Evolutionary conservation across 2,113 vertebrate species (phyloP).

Genomic region (Atrichornis clamosus): DNA sequence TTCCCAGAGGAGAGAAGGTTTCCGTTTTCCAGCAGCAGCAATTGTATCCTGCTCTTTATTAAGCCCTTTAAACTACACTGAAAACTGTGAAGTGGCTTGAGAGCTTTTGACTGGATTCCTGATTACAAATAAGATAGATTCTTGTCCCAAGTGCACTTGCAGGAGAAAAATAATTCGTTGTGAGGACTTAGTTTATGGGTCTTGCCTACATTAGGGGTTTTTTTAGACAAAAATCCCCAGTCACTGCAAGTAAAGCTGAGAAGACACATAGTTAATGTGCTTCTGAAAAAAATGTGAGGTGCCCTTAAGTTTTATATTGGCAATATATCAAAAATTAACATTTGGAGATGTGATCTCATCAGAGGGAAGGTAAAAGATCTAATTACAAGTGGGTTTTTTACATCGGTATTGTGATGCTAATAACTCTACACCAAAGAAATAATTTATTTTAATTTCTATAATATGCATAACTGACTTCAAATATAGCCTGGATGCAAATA

Average conservation of each 20-base stretch:
- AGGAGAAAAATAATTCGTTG: neutral
- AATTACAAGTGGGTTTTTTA: neutral
- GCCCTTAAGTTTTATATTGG: neutral
- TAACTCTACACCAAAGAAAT: neutral
- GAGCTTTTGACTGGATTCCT: neutral
- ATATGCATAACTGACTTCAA: neutral
- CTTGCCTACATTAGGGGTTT: neutral
- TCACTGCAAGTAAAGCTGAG: neutral
- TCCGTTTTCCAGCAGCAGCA: neutral
- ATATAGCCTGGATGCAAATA: neutral
- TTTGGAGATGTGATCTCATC: neutral
- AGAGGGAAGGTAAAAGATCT: neutral
- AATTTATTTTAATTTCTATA: slow-evolving; percentile 12
- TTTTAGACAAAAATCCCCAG: neutral
- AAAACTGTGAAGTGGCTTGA: neutral
- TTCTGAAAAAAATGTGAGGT: neutral
- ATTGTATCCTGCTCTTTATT: neutral
- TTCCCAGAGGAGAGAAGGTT: neutral
- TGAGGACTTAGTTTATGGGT: neutral
- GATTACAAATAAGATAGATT: neutral
- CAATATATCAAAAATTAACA: neutral
- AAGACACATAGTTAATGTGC: neutral
- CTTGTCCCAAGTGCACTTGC: neutral
- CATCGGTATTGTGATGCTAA: neutral
- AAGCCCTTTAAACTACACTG: neutral